phyloP scores from a whole-genome alignment of 2,797 vertebrate genomes.

The Brachymystax lenok region DNA sequence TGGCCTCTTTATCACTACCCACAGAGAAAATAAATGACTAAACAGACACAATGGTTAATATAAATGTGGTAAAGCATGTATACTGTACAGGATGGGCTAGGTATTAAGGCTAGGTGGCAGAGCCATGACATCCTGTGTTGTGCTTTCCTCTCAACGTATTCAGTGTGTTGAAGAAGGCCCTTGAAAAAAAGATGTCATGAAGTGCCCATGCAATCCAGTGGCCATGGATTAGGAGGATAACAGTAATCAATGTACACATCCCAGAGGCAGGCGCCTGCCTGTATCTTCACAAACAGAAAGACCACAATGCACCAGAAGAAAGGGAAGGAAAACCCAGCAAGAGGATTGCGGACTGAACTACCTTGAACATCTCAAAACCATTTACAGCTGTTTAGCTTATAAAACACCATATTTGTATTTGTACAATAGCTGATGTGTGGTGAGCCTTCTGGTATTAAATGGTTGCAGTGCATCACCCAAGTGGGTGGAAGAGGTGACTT shows the following conservation, averaged over 20 bases:
- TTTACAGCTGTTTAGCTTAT: neutral
- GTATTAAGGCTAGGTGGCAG: neutral
- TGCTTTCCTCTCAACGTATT: neutral
- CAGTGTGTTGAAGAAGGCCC: neutral
- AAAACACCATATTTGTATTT: neutral
- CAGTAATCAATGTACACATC: constrained; percentile 1
- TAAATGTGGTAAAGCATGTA: neutral
- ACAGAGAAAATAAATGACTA: neutral
- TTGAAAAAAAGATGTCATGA: neutral
- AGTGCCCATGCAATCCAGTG: neutral
- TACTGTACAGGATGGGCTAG: neutral
- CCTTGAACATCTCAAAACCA: neutral
- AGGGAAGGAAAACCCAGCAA: neutral
- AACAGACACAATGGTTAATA: neutral
- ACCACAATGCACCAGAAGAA: neutral
- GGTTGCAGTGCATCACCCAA: no score
- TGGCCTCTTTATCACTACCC: neutral
- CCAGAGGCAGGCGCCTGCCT: neutral
- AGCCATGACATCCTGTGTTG: constrained; percentile 28
- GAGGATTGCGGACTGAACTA: neutral
- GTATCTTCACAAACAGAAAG: neutral
- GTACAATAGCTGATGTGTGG: no score
- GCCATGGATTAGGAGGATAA: neutral
- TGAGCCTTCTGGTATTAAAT: no score
- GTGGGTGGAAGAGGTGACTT: no score